These are phyloP conservation scores for Hirtodrosophila histrioides DNA, from an alignment of 2,888 invertebrate genomes.

Conservation along the genomic window DNA sequence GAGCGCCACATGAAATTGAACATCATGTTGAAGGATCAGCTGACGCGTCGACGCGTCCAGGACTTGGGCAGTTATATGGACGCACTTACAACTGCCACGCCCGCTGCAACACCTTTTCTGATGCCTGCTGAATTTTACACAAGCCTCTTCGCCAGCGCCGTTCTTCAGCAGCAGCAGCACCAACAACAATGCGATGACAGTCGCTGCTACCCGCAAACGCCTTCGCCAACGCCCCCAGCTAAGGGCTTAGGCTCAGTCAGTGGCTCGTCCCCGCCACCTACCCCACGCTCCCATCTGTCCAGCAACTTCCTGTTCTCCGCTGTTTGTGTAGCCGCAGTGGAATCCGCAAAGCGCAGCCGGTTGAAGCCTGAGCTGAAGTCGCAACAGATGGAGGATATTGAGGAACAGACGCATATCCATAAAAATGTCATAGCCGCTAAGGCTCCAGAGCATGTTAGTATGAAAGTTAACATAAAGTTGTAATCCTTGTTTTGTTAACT, in stretches of 20 bases:
- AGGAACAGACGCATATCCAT: slow-evolving; percentile 6
- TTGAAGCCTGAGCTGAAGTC: slow-evolving; percentile 37
- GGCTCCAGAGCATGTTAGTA: slow-evolving; percentile 70
- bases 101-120: slow-evolving; percentile 84
- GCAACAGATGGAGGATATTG: slow-evolving; percentile 7
- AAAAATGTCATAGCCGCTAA: slow-evolving; percentile 9
- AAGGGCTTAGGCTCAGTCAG: slow-evolving; percentile 6
- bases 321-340: slow-evolving; percentile 68
- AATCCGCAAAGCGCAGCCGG: slow-evolving; percentile 61
- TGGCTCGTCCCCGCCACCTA: slow-evolving; percentile 15
- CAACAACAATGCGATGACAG: slow-evolving; percentile 52
- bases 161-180: slow-evolving; percentile 85
- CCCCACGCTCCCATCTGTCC: slow-evolving; percentile 69
- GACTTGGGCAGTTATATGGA: slow-evolving; percentile 56
- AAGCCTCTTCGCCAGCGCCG: slow-evolving; percentile 90
- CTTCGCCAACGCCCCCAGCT: slow-evolving; percentile 48
- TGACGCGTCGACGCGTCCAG: slow-evolving; percentile 53
- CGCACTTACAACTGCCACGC: slow-evolving; percentile 34
- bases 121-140: slow-evolving; percentile 92
- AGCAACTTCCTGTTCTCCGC: slow-evolving; percentile 86
- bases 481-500: background rate
- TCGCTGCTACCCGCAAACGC: slow-evolving; percentile 49
- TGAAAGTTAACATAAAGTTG: background rate
- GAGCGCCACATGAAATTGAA: slow-evolving; percentile 22
- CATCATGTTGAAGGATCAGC: slow-evolving; percentile 64